phyloP scores from a whole-genome alignment of 2,797 vertebrate species.

The Squalus acanthias region DNA sequence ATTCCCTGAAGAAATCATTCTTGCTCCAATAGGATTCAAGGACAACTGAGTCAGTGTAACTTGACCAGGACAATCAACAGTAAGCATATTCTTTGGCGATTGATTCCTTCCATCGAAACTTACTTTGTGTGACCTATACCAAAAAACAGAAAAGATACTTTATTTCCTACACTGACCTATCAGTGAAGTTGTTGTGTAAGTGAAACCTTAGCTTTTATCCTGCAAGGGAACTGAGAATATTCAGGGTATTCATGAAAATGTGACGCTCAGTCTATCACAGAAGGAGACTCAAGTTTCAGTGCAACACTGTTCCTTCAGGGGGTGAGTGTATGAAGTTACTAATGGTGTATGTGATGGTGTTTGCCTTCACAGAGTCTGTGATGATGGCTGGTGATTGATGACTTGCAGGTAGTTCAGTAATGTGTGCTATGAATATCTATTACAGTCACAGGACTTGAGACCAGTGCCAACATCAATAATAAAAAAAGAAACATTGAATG shows the following conservation, averaged over 20 bases:
- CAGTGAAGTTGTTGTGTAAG: not conserved
- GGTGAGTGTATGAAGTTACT: slow-evolving; percentile 33
- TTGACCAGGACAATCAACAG: not conserved
- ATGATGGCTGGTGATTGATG: slow-evolving; percentile 37
- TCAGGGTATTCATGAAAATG: slow-evolving; percentile 14
- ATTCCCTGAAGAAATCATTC: not conserved
- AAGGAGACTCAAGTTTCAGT: slow-evolving; percentile 12
- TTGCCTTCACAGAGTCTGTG: slow-evolving; percentile 29
- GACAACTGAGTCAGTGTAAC: slow-evolving; percentile 4
- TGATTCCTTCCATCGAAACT: slow-evolving; percentile 8
- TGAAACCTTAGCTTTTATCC: slow-evolving; percentile 28
- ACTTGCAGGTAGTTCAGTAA: slow-evolving; percentile 34
- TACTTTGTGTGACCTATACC: not conserved
- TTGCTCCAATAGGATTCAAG: not conserved
- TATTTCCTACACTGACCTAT: not conserved
- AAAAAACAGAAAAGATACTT: slow-evolving; percentile 13
- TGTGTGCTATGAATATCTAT: slow-evolving; percentile 18
- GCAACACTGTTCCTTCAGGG: slow-evolving; percentile 10
- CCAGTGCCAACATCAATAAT: slow-evolving; percentile 29
- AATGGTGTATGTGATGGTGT: slow-evolving; percentile 17
- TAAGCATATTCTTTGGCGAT: not conserved
- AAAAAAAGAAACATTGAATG: slow-evolving; percentile 4
- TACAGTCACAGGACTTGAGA: slow-evolving; percentile 28
- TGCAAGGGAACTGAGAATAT: slow-evolving; percentile 24
- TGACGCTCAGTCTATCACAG: slow-evolving; percentile 1